Percentiles rank a stretch among this genome's conserved stretches.
Evolutionary conservation across 2,888 invertebrate species (phyloP).

Genomic region (Odontocolon sp.): DNA sequence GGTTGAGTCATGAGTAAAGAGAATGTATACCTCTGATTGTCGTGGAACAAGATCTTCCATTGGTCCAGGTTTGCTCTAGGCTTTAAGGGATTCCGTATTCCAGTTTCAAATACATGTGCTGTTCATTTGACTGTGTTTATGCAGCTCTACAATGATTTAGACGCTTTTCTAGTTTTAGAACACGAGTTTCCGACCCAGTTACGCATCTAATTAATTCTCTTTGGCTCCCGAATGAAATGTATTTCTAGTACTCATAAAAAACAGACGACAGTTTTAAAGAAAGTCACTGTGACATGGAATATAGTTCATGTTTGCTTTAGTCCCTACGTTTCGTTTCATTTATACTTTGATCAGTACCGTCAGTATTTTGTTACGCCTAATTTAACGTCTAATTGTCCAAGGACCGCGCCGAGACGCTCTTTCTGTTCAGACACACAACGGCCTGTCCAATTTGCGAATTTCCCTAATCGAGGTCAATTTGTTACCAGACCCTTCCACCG

Average conservation of each 20-base stretch:
- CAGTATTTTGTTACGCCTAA: slow-evolving; percentile 31
- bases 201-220: too few relatives aligned
- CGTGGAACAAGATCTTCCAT: not conserved
- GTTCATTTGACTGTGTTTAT: too few relatives aligned
- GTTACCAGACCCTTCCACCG: slow-evolving; percentile 44
- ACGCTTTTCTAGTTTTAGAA: too few relatives aligned
- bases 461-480: slow-evolving; percentile 63
- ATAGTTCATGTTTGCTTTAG: not conserved
- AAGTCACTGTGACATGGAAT: not conserved
- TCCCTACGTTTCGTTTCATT: not conserved
- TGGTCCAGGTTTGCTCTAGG: not conserved
- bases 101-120: not conserved
- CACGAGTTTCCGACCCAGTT: too few relatives aligned
- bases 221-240: too few relatives aligned
- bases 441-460: slow-evolving; percentile 57
- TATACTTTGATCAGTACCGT: slow-evolving; percentile 15
- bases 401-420: slow-evolving; percentile 13
- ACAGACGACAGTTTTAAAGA: not conserved
- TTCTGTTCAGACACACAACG: not conserved
- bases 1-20: slow-evolving; percentile 21
- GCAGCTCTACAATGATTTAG: too few relatives aligned
- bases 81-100: not conserved
- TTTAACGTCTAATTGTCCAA: slow-evolving; percentile 8
- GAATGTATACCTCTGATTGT: slow-evolving; percentile 8
- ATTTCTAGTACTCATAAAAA: not conserved